These are phyloP conservation scores for Sitodiplosis mosellana DNA, from an alignment of 1,140 invertebrate genomes.

Conservation along the genomic window DNA sequence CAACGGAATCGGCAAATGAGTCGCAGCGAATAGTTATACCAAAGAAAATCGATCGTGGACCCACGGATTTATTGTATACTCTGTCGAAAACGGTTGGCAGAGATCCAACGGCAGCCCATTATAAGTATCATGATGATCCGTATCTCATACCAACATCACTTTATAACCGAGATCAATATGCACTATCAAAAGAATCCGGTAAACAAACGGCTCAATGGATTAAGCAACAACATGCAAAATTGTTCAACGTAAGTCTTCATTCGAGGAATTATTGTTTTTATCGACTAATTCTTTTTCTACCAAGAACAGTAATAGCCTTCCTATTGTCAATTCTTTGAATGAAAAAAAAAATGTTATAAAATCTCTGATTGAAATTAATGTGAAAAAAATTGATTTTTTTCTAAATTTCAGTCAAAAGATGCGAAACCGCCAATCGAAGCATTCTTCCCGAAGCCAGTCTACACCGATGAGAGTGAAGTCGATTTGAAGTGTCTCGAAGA, in stretches of 20 bases:
- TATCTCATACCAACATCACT: constrained; percentile 68
- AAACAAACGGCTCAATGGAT: constrained; percentile 75
- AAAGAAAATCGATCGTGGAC: constrained; percentile 45
- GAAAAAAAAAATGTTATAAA: no score
- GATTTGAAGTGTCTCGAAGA: constrained; percentile 31
- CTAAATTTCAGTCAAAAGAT: constrained; percentile 25
- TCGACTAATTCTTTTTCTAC: no score
- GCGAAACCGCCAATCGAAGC: constrained; percentile 38
- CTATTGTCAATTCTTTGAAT: no score
- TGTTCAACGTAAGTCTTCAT: constrained; percentile 47
- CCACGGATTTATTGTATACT: constrained; percentile 68
- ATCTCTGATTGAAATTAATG: no score
- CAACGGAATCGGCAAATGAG: no score
- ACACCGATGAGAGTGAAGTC: constrained; percentile 47
- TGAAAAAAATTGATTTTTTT: no score
- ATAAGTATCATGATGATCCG: constrained; percentile 81
- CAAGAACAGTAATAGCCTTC: no score
- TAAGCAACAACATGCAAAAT: constrained; percentile 48
- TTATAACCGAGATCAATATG: constrained; percentile 46
- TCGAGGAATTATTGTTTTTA: no score
- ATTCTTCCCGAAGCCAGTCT: constrained; percentile 47
- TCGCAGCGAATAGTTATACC: constrained; percentile 33
- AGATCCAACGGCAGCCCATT: constrained; percentile 65
- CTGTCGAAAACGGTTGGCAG: constrained; percentile 49
- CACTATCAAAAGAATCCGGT: constrained; percentile 68